Evolutionary conservation across 2,888 invertebrate species (phyloP), one percentile per base, ranked within the genome.

Genomic region (Quadroppia sp.): DNA sequence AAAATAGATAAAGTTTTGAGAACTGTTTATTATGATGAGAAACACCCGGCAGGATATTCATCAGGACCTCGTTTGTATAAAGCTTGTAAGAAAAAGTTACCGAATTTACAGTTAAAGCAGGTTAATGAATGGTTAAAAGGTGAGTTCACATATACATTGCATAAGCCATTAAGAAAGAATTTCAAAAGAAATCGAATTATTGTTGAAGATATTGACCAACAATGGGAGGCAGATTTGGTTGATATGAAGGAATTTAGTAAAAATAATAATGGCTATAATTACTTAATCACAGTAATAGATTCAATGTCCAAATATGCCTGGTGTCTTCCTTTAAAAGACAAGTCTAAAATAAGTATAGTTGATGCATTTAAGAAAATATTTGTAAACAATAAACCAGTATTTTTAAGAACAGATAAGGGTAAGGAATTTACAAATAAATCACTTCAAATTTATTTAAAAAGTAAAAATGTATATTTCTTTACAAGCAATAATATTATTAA

Each of bases 61-160:
- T 15, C 20, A 23, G 36, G 2, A 2, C 6, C 13, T 2, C 40
- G 28, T 3, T 30, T 48, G 25, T 59, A 30, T 32, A 36, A 32
- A 1, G 59, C 32, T 9, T 36, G 23, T 17, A 53, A 36, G n/a
- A 32, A 72, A 20, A 2, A 17, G 0, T 45, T 45, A 13, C 73
- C 73, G n/a, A 23, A 67, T 6, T 3, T 73, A 1, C 30, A 7
- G 2, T 9, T 7, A 9, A 70, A 70, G 11, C 1, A 69, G 3
- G 53, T 73, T 1, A 50, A 48, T 13, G 42, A 73, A 7, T 73
- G 73, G 73, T 30, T 73, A 9, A n/a, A 13, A 6, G 23, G 32
- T 2, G 50, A 73, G 53, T 9, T 36, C 9, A 48, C 69, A 9
- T 73, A 74, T 40, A 71, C 74, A 28, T 30, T 74, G 30, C 56